Evolutionary conservation across 1,140 invertebrate species (phyloP).

Genomic region (Heliconius hermathena): DNA sequence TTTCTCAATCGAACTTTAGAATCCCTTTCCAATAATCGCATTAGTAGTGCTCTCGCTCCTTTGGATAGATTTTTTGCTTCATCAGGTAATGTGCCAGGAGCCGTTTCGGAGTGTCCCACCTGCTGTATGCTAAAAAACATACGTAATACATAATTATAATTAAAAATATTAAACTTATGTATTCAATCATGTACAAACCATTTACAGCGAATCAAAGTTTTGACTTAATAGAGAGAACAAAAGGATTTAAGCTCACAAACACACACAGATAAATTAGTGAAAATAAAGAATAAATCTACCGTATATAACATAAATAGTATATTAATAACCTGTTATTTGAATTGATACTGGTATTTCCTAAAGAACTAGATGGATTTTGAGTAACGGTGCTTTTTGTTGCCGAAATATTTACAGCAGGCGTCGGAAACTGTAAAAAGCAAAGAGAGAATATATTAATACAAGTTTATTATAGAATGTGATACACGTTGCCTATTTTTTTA

Average conservation of each 20-base stretch:
- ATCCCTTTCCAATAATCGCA: slow-evolving; percentile 70
- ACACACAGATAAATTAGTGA: neutral
- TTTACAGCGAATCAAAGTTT: neutral
- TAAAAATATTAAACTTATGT: neutral
- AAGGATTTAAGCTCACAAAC: neutral
- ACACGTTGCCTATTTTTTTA: too few species aligned
- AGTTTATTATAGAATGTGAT: neutral
- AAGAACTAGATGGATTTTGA: slow-evolving; percentile 10
- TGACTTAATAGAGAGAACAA: neutral
- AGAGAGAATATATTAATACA: neutral
- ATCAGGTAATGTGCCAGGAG: slow-evolving; percentile 58
- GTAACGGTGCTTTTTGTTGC: slow-evolving; percentile 18
- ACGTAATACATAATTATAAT: neutral
- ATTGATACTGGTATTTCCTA: neutral
- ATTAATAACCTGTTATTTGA: slow-evolving; percentile 8
- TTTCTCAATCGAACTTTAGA: slow-evolving; percentile 69
- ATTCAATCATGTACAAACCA: too few species aligned
- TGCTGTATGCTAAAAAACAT: neutral
- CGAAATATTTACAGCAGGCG: slow-evolving; percentile 48
- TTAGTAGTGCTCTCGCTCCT: slow-evolving; percentile 63
- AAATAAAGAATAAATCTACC: neutral
- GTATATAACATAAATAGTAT: neutral
- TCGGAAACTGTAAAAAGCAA: slow-evolving; percentile 56
- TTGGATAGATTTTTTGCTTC: slow-evolving; percentile 51
- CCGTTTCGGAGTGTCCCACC: neutral